Percentiles rank a stretch among this genome's conserved stretches.
phyloP scores from a whole-genome alignment of 2,113 vertebrate species.

The Anthoscopus minutus region DNA sequence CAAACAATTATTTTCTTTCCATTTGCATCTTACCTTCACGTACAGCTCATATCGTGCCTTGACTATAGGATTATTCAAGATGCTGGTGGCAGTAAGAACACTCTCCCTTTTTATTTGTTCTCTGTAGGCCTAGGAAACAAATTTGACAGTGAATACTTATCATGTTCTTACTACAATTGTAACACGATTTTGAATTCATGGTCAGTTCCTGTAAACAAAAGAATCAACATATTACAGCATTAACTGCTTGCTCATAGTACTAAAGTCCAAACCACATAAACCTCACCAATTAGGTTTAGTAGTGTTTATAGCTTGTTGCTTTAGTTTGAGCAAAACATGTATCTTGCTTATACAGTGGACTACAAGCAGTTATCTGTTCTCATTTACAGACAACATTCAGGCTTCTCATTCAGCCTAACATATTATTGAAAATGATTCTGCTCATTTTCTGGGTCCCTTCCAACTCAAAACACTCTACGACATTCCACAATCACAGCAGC shows the following conservation, averaged over 20 bases:
- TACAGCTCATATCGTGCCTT: slow-evolving; percentile 82
- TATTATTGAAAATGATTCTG: neutral
- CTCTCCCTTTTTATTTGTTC: slow-evolving; percentile 87
- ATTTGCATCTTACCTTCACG: slow-evolving; percentile 78
- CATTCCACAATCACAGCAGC: neutral
- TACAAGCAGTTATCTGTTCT: neutral
- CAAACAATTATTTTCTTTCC: neutral
- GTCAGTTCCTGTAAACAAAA: neutral
- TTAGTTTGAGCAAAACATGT: neutral
- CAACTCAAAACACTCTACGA: neutral
- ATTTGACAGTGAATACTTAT: neutral
- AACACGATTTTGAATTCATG: neutral
- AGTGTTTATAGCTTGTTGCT: neutral
- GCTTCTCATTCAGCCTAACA: neutral
- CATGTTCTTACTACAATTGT: neutral
- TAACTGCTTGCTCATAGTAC: neutral
- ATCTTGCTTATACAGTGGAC: neutral
- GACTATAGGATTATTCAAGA: slow-evolving; percentile 85
- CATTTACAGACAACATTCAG: neutral
- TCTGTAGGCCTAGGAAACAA: slow-evolving; percentile 76
- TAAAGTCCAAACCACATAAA: neutral
- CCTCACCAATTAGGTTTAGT: neutral
- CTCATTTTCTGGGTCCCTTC: neutral
- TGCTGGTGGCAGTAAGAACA: slow-evolving; percentile 84
- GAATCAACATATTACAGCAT: neutral